phyloP scores from a whole-genome alignment of 1,140 invertebrate species.

The Drosophila willistoni region DNA sequence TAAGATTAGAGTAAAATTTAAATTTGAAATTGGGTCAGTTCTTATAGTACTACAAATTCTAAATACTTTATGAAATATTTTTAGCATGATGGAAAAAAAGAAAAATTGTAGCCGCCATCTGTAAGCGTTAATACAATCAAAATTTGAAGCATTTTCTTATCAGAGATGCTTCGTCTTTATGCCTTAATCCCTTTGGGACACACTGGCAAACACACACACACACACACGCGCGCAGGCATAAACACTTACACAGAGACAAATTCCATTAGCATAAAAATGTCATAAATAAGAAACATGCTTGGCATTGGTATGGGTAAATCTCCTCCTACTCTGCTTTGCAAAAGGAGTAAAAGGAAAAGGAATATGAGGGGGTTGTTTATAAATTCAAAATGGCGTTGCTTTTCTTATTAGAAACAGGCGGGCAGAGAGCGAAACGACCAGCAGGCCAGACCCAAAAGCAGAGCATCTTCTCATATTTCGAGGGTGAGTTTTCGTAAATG shows the following conservation, averaged over 20 bases:
- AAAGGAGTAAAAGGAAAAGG: background rate
- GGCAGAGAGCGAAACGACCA: slow-evolving; percentile 5
- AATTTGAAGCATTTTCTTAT: slow-evolving; percentile 66
- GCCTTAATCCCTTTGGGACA: slow-evolving; percentile 50
- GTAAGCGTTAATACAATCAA: slow-evolving; percentile 17
- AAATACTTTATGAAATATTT: background rate
- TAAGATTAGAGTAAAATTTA: too few species aligned
- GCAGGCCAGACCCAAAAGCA: slow-evolving; percentile 21
- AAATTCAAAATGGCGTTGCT: slow-evolving; percentile 74
- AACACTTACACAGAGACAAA: slow-evolving; percentile 32
- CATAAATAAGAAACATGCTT: slow-evolving; percentile 78
- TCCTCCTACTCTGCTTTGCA: slow-evolving; percentile 39
- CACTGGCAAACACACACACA: slow-evolving; percentile 26
- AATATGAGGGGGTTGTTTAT: slow-evolving; percentile 58
- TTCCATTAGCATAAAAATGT: slow-evolving; percentile 82
- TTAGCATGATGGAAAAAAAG: background rate
- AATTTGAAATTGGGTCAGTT: background rate
- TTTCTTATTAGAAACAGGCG: slow-evolving; percentile 78
- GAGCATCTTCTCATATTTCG: slow-evolving; percentile 43
- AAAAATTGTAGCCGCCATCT: slow-evolving; percentile 17
- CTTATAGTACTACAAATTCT: background rate
- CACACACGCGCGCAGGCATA: slow-evolving; percentile 4
- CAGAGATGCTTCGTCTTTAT: slow-evolving; percentile 52
- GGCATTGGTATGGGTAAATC: slow-evolving; percentile 32
- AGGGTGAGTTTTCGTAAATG: slow-evolving; percentile 69